These are phyloP conservation scores for Callipepla californica DNA, from an alignment of 2,113 vertebrate genomes.

Conservation along the genomic window DNA sequence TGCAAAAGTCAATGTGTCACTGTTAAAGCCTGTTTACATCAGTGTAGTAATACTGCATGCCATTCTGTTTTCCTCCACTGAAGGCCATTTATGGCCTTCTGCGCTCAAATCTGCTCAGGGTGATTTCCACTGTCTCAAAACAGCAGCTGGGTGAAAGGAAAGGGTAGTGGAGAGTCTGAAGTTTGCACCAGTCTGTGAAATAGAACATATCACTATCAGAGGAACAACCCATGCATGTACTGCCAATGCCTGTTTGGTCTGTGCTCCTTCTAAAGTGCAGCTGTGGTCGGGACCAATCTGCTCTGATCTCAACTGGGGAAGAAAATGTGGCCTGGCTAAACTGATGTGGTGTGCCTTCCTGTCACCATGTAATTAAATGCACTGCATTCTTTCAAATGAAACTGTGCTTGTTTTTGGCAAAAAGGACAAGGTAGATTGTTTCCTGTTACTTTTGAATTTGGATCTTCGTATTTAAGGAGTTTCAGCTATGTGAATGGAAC, in stretches of 20 bases:
- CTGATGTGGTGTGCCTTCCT: not conserved
- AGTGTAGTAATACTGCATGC: not conserved
- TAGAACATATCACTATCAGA: not conserved
- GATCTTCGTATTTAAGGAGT: not conserved
- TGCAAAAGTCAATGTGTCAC: conserved; percentile 41
- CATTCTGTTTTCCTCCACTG: not conserved
- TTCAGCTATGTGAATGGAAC: not conserved
- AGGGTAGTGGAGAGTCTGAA: not conserved
- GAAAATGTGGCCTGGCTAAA: not conserved
- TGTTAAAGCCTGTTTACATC: not conserved
- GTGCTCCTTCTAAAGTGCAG: not conserved
- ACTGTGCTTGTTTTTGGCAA: not conserved
- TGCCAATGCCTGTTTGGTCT: not conserved
- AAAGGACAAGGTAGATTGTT: not conserved
- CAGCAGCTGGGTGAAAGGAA: not conserved
- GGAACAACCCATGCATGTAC: not conserved
- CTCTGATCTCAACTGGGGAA: not conserved
- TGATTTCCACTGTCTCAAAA: conserved; percentile 22
- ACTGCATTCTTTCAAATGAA: not conserved
- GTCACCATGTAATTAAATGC: not conserved
- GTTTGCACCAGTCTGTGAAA: no score
- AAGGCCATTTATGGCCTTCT: conserved; percentile 10
- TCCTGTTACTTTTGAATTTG: not conserved
- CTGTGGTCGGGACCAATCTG: not conserved
- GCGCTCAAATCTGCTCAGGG: conserved; percentile 18